phyloP scores from a whole-genome alignment of 1,140 invertebrate species.

The Drosophila bocki region DNA sequence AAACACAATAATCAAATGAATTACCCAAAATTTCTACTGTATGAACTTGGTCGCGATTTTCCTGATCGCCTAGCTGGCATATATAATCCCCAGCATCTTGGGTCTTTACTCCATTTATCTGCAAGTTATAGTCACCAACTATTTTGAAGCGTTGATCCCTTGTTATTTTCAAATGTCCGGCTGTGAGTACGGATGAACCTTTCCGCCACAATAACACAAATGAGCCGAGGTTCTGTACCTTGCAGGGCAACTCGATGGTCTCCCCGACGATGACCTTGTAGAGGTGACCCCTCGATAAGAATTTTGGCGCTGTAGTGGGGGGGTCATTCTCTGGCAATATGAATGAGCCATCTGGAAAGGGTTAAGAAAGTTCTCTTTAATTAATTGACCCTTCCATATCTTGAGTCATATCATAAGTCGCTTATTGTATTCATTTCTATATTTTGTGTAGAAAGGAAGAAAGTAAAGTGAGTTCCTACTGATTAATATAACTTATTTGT shows the following conservation, averaged over 20 bases:
- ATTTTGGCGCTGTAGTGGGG: conserved; percentile 86
- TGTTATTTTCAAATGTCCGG: conserved; percentile 88
- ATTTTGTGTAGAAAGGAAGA: not conserved
- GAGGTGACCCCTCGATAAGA: conserved; percentile 89
- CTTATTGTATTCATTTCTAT: not conserved
- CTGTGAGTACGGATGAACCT: conserved; percentile 87
- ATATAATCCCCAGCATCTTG: conserved; percentile 86
- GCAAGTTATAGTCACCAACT: conserved; percentile 87
- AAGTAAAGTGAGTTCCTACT: not conserved
- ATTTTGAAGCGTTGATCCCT: conserved; percentile 87
- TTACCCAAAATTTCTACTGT: conserved; percentile 87
- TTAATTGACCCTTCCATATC: not conserved
- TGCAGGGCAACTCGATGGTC: conserved; percentile 90
- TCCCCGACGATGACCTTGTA: conserved; percentile 91
- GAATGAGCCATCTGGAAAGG: conserved; percentile 62
- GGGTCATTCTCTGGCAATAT: conserved; percentile 66
- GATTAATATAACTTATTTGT: not conserved
- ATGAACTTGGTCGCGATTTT: conserved; percentile 86
- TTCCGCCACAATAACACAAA: conserved; percentile 88
- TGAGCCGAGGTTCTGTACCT: conserved; percentile 90
- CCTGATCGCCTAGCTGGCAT: conserved; percentile 86
- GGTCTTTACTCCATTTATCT: conserved; percentile 87
- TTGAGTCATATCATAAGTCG: not conserved
- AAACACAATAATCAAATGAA: not conserved
- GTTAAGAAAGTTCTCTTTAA: not conserved